A percentile compares a stretch with the other conserved stretches of the same genome.
These are phyloP conservation scores for Gasterosteus nipponicus DNA, from an alignment of 2,113 vertebrate species.

Conservation along the genomic window DNA sequence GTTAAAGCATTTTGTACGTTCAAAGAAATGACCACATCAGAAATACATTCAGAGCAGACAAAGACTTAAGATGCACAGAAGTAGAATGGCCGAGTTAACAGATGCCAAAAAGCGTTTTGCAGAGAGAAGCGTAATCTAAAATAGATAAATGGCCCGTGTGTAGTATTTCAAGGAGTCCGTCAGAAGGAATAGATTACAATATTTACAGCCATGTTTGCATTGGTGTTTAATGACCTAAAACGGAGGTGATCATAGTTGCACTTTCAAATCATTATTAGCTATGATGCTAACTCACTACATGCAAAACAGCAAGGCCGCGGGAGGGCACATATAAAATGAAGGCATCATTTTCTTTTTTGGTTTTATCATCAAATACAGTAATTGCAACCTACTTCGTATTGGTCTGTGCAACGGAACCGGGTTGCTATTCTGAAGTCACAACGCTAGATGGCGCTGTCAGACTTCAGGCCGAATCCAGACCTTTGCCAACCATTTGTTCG, in stretches of 20 bases:
- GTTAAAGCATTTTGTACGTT: constrained; percentile 82
- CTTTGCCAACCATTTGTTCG: not conserved
- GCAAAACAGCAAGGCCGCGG: not conserved
- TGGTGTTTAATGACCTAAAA: not conserved
- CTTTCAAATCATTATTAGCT: not conserved
- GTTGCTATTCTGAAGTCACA: constrained; percentile 23
- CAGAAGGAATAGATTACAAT: not conserved
- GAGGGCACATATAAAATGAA: not conserved
- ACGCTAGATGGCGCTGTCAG: constrained; percentile 77
- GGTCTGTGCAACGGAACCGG: not conserved
- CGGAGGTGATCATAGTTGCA: not conserved
- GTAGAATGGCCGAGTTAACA: not conserved
- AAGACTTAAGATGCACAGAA: not conserved
- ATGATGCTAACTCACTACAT: not conserved
- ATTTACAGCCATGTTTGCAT: not conserved
- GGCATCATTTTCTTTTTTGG: not conserved
- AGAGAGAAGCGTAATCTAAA: not conserved
- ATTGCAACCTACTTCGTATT: not conserved
- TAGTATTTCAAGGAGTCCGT: not conserved
- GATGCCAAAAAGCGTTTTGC: not conserved
- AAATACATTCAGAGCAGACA: not conserved
- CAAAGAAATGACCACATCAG: not conserved
- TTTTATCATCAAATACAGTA: not conserved
- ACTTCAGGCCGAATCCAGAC: constrained; percentile 27
- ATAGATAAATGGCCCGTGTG: not conserved